These are phyloP conservation scores for Meloidogyne hapla DNA, from an alignment of 1,140 invertebrate genomes.

Conservation along the genomic window DNA sequence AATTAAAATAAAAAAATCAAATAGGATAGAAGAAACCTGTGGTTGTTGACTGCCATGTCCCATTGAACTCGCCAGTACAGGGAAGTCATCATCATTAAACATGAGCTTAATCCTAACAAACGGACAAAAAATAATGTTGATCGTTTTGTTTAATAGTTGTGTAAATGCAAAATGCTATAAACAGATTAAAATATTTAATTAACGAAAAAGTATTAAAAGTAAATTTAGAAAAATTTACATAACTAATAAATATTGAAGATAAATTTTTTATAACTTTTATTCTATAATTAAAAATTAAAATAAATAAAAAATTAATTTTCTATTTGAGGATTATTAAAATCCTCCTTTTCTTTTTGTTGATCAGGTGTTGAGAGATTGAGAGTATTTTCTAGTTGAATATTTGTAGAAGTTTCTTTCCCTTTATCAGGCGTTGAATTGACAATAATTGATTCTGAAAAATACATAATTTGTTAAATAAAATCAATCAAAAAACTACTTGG, in stretches of 20 bases:
- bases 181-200: too few species aligned
- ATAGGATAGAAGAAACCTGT: not conserved
- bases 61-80: constrained; percentile 20
- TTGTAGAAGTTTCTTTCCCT: not conserved
- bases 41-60: constrained; percentile 15
- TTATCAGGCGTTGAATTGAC: not conserved
- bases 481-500: not conserved
- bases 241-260: too few species aligned
- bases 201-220: too few species aligned
- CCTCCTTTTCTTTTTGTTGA: not conserved
- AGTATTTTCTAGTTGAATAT: too few species aligned
- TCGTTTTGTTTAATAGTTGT: not conserved
- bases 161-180: not conserved
- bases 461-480: not conserved
- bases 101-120: constrained; percentile 11
- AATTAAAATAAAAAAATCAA: not conserved
- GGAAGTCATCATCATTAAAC: constrained; percentile 31
- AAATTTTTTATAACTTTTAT: not conserved
- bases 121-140: not conserved
- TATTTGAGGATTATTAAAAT: not conserved
- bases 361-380: too few species aligned
- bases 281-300: too few species aligned
- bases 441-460: not conserved
- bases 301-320: too few species aligned
- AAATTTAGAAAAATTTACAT: not conserved